These are phyloP conservation scores for Sepioteuthis lessoniana DNA, from an alignment of 2,888 invertebrate genomes.

Conservation along the genomic window DNA sequence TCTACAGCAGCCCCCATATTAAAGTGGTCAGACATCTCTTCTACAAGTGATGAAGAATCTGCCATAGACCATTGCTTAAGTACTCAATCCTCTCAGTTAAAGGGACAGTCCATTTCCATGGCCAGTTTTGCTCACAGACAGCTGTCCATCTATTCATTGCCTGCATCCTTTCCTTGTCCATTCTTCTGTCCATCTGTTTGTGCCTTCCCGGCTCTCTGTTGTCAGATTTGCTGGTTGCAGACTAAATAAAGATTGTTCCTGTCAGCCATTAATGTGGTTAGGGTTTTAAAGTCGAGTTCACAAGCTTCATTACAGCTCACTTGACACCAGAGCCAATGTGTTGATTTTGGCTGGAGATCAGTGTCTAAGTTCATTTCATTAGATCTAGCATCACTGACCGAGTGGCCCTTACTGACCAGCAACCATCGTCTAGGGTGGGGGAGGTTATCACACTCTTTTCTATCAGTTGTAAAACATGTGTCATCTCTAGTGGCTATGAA, in stretches of 20 bases:
- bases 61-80: background rate
- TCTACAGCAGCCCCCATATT: background rate
- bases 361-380: conserved; percentile 16
- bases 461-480: background rate
- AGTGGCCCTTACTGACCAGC: conserved; percentile 17
- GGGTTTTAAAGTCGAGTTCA: background rate
- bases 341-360: background rate
- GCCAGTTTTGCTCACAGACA: background rate
- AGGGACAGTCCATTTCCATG: background rate
- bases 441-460: background rate
- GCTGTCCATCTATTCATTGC: conserved; percentile 15
- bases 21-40: background rate
- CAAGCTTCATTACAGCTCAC: background rate
- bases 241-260: conserved; percentile 19
- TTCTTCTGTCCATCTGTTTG: background rate
- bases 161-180: conserved; percentile 16
- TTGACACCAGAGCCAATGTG: background rate
- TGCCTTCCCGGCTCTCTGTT: background rate
- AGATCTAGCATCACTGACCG: background rate
- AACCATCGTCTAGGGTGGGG: background rate
- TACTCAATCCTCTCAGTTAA: background rate
- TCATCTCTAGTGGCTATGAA: conserved; percentile 33
- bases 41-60: background rate
- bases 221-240: conserved; percentile 2
- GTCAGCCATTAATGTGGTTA: conserved; percentile 19